Percentiles rank a stretch among this genome's conserved stretches.
These are phyloP conservation scores for Drosophila melanocephala DNA, from an alignment of 2,888 invertebrate species.

Conservation along the genomic window DNA sequence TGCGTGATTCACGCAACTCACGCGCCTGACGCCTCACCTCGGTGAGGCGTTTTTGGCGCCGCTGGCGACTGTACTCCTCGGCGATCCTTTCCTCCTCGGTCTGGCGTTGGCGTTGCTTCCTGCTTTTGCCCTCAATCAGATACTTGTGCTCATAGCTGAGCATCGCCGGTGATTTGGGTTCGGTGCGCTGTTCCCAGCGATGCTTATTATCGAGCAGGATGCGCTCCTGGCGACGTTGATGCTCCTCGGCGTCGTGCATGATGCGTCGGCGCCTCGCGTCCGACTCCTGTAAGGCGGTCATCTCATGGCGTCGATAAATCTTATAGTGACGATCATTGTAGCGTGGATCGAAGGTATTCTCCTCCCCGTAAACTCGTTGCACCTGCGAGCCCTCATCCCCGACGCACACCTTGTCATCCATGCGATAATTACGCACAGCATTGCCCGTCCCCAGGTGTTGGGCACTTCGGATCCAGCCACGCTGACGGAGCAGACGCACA, in stretches of 20 bases:
- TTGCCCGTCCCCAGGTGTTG: neutral
- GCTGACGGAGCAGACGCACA: neutral
- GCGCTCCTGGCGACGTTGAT: slow-evolving; percentile 49
- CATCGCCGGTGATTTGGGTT: neutral
- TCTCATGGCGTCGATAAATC: neutral
- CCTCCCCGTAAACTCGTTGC: slow-evolving; percentile 18
- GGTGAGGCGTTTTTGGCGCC: slow-evolving; percentile 23
- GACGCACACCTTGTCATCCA: slow-evolving; percentile 7
- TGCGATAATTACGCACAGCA: slow-evolving; percentile 15
- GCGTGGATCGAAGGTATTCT: slow-evolving; percentile 20
- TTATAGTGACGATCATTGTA: slow-evolving; percentile 16
- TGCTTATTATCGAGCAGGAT: slow-evolving; percentile 42
- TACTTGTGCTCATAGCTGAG: neutral
- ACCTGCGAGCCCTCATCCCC: neutral
- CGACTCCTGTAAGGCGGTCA: neutral
- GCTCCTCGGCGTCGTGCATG: slow-evolving; percentile 20
- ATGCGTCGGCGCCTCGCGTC: slow-evolving; percentile 34
- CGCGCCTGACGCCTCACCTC: slow-evolving; percentile 25
- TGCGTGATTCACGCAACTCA: slow-evolving; percentile 47
- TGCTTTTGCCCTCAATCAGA: neutral
- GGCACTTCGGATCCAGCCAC: neutral
- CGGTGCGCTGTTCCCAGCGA: slow-evolving; percentile 28
- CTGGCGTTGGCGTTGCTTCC: neutral
- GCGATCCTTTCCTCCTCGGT: neutral
- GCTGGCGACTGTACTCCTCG: slow-evolving; percentile 15